A percentile compares a stretch with the other conserved stretches of the same genome.
These are phyloP conservation scores for Tragelaphus scriptus DNA, from an alignment of 2,113 vertebrate species.

Conservation along the genomic window DNA sequence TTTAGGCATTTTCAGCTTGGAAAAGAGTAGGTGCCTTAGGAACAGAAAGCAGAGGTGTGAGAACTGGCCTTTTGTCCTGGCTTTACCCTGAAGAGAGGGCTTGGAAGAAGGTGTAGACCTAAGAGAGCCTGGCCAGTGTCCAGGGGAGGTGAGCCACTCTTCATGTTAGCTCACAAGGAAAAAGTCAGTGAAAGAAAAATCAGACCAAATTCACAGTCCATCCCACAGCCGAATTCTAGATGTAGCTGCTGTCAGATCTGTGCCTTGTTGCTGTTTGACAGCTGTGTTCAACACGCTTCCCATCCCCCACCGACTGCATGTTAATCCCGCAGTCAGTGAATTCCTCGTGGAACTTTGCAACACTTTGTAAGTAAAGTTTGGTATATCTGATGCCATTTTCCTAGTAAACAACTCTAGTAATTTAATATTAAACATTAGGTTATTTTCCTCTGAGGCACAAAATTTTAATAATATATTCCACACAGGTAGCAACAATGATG, in stretches of 20 bases:
- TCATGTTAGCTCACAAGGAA: background rate
- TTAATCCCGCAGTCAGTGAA: background rate
- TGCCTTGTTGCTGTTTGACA: background rate
- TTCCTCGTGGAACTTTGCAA: background rate
- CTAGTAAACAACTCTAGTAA: background rate
- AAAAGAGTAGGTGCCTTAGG: background rate
- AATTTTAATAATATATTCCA: background rate
- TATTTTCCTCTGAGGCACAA: constrained; percentile 10
- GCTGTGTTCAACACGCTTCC: too few species aligned
- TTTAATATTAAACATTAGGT: constrained; percentile 15
- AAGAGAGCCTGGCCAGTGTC: background rate
- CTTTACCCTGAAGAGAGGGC: background rate
- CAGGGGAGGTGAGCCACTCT: background rate
- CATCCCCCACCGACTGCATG: background rate
- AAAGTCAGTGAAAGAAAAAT: background rate
- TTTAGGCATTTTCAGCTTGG: background rate
- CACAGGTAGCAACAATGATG: background rate
- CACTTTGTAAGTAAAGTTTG: background rate
- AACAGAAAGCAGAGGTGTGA: background rate
- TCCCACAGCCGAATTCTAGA: background rate
- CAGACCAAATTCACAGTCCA: background rate
- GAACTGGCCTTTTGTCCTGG: background rate
- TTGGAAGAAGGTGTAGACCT: background rate
- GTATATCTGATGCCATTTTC: background rate
- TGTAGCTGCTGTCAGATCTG: background rate